Evolutionary conservation across 2,113 vertebrate species (phyloP).

Genomic region (Myotis lucifugus): DNA sequence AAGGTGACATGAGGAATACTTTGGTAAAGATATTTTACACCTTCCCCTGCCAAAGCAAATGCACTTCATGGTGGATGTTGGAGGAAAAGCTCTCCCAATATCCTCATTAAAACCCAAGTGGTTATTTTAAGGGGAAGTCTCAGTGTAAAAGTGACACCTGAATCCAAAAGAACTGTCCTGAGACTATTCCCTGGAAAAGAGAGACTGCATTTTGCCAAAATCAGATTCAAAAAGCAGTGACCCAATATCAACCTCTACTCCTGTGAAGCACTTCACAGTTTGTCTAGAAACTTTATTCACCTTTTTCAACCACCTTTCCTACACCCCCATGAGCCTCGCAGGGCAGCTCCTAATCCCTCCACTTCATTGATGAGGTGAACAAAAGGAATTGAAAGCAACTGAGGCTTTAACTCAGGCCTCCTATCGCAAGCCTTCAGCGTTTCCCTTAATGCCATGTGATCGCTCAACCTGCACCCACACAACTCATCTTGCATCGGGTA

Average conservation of each 20-base stretch:
- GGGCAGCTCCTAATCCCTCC: neutral
- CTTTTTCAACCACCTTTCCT: neutral
- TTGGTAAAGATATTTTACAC: slow-evolving; percentile 24
- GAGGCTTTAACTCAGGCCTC: neutral
- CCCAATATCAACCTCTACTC: neutral
- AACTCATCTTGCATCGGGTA: neutral
- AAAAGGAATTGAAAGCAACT: neutral
- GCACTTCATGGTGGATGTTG: neutral
- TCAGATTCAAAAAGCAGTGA: neutral
- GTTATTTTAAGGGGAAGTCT: neutral
- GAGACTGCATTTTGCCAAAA: neutral
- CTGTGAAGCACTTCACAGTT: neutral
- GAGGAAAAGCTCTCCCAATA: neutral
- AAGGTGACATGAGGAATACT: slow-evolving; percentile 35
- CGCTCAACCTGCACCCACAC: neutral
- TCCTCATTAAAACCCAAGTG: neutral
- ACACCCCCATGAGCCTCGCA: neutral
- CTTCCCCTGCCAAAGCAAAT: slow-evolving; percentile 20
- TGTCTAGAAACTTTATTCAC: neutral
- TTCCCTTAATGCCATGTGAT: neutral
- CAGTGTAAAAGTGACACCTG: neutral
- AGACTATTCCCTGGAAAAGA: neutral
- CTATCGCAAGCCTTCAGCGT: neutral
- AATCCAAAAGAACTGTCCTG: neutral
- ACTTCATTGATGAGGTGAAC: neutral